Percentiles rank a stretch among this genome's conserved stretches.
Conservation (phyloP, 2,113 vertebrate genomes). For the Rhagologus leucostigma region DNA sequence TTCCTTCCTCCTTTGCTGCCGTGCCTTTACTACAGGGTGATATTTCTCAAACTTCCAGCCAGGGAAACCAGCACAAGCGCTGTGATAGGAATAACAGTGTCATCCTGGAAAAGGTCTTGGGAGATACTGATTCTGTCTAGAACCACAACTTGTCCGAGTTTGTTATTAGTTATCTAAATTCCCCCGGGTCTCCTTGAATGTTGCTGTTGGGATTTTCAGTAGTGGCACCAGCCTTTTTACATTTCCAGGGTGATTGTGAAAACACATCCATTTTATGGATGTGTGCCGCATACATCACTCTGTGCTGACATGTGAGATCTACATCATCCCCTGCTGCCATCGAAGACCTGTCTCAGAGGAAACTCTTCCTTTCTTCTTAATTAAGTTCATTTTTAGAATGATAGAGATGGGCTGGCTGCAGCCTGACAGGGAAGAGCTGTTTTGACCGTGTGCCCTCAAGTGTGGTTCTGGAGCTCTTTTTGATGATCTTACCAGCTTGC, state of each 20-base stretch:
- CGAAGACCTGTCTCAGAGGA: background rate
- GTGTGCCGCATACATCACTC: background rate
- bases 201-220: background rate
- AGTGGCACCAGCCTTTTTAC: background rate
- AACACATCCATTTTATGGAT: background rate
- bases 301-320: background rate
- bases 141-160: background rate
- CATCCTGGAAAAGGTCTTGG: background rate
- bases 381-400: slow-evolving; percentile 34
- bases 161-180: background rate
- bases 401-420: background rate
- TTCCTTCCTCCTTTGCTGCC: background rate
- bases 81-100: background rate
- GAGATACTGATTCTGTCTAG: background rate
- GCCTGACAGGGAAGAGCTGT: background rate
- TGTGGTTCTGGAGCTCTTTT: background rate
- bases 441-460: background rate
- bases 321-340: background rate
- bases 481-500: background rate
- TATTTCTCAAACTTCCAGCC: background rate
- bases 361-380: background rate
- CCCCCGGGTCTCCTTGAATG: background rate
- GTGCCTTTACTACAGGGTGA: accelerated
- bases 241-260: background rate
- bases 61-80: background rate